phyloP scores from a whole-genome alignment of 2,113 vertebrate species.

The Circaetus cinerascens region DNA sequence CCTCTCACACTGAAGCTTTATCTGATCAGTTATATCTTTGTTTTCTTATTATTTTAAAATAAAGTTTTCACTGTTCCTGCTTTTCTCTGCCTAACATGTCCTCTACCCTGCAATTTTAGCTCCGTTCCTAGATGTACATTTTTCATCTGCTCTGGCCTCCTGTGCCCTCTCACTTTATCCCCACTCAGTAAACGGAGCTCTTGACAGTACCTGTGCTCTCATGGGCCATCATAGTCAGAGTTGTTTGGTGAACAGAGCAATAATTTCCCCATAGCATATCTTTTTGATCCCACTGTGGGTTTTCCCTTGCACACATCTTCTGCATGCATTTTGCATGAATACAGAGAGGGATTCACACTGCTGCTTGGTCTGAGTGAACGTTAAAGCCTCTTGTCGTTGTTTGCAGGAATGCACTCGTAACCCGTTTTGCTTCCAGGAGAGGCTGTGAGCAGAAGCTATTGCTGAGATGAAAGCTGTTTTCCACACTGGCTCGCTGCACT shows the following conservation, averaged over 20 bases:
- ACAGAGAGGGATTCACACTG: not conserved
- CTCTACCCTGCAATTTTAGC: not conserved
- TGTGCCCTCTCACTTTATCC: not conserved
- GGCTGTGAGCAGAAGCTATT: not conserved
- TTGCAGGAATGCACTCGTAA: not conserved
- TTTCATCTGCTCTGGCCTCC: not conserved
- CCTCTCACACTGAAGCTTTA: not conserved
- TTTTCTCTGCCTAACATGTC: not conserved
- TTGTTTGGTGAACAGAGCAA: not conserved
- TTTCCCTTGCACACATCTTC: not conserved
- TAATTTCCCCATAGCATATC: not conserved
- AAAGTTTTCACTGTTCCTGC: not conserved
- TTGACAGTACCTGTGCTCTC: not conserved
- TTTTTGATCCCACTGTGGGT: not conserved
- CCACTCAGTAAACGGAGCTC: not conserved
- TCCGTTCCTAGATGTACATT: not conserved
- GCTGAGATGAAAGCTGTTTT: not conserved
- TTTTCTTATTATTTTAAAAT: not conserved
- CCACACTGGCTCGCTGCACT: not conserved
- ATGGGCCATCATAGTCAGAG: not conserved
- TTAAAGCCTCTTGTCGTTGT: not conserved
- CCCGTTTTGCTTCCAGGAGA: fast-evolving
- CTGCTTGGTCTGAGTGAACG: not conserved
- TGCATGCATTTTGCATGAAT: not conserved
- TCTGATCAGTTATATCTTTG: not conserved